Base-by-base conservation (phyloP, 1,140 invertebrate genomes). In the Aricia agestis region DNA sequence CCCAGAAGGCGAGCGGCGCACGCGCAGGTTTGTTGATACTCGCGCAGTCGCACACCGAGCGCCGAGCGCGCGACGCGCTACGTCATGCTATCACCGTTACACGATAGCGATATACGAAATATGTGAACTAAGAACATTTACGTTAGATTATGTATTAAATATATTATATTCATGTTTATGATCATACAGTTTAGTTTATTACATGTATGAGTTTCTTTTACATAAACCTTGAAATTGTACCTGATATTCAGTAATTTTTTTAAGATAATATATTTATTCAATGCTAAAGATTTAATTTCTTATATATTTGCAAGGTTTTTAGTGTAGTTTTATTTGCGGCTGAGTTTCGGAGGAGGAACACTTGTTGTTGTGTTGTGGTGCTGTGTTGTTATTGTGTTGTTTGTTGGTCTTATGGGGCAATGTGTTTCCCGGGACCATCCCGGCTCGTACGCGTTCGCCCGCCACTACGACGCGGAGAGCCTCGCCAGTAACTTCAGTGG, bases 371-470 rank as follows among this genome's bases (percentile, higher is more conserved):
- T 69, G 57, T 69, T 69, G 13, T 57, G 11, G 36, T 52, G 25
- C 18, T 83, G 81, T 82, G 81, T 76, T 70, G 77, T 83, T 82
- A 79, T 81, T 80, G 72, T 80, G 76, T 73, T 76, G 57, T 76
- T 76, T 76, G 72, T 78, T 85, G 83, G 78, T 72, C 87, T 76
- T 90, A 90, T 90, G 88, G 88, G 88, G 86, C 88, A 90, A 90
- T 90, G 88, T 83, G 87, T 90, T 78, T 90, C 88, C 85, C 87
- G 88, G 87, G 83, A 86, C 74, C 80, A 85, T 81, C 87, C 87
- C 83, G 89, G 86, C 82, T 76, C 88, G 17, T 89, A 87, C 72
- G 79, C 81, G 63, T 90, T 89, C 70, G 78, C 82, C 31, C 80
- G 88, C 25, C 88, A 91, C 67, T 91, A 86, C 78, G 88, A 91